Conservation (phyloP, 2,888 invertebrate genomes). For the Eupeodes luniger region DNA sequence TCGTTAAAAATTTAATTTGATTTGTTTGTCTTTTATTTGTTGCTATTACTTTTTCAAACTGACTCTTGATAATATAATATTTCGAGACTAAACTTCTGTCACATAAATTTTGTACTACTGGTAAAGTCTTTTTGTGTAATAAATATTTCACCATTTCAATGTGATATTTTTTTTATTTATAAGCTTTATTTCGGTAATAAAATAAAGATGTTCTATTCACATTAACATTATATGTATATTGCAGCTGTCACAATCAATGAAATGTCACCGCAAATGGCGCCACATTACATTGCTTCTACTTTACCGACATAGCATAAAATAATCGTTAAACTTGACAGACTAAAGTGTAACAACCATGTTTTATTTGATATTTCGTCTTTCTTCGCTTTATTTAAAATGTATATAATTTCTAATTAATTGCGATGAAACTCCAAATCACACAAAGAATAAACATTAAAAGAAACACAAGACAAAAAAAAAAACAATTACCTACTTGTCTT, state of each 20-base stretch:
- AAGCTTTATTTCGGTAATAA: constrained; percentile 28
- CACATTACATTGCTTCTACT: constrained; percentile 3
- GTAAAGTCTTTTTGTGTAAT: background rate
- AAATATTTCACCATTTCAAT: constrained; percentile 33
- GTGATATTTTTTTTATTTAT: background rate
- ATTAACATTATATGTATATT: constrained; percentile 3
- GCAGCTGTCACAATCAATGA: constrained; percentile 32
- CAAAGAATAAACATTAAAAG: constrained; percentile 1
- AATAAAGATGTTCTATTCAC: background rate
- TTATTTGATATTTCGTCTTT: background rate
- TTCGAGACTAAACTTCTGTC: background rate
- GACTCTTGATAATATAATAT: background rate
- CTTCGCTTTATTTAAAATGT: constrained; percentile 11
- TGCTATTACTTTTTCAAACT: background rate
- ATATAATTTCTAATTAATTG: constrained; percentile 47
- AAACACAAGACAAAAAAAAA: background rate
- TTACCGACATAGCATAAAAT: constrained; percentile 31
- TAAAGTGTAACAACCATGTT: background rate
- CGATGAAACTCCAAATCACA: constrained; percentile 14
- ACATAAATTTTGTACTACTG: background rate
- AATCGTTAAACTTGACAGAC: constrained; percentile 34
- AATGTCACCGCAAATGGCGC: constrained; percentile 30
- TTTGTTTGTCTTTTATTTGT: background rate
- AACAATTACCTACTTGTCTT: constrained; percentile 57
- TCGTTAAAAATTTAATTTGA: background rate